These are phyloP conservation scores for Heteromormyrus szaboi DNA, from an alignment of 2,797 vertebrate species.

Conservation along the genomic window DNA sequence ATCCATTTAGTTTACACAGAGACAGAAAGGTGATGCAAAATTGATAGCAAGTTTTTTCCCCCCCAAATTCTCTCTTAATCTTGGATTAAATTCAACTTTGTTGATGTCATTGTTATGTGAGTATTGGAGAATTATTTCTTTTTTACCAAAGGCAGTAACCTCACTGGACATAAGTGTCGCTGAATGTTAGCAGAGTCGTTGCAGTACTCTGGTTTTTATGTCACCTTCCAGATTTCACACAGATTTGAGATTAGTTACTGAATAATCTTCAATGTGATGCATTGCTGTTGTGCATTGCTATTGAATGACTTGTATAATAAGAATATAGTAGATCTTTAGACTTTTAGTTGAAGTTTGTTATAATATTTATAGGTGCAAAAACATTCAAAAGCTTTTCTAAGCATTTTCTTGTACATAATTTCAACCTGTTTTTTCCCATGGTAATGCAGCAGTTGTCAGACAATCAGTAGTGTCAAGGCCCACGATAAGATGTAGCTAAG, in stretches of 20 bases:
- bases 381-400: background rate
- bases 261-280: background rate
- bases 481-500: background rate
- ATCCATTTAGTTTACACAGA: background rate
- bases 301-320: background rate
- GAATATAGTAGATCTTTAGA: background rate
- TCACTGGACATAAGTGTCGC: background rate
- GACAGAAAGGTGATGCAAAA: background rate
- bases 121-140: background rate
- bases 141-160: background rate
- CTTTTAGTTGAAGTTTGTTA: background rate
- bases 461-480: background rate
- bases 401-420: background rate
- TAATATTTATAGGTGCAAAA: background rate
- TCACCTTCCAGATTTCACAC: background rate
- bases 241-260: background rate
- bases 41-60: background rate
- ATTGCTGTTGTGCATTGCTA: background rate
- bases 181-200: background rate
- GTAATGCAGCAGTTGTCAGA: background rate
- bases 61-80: background rate
- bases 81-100: background rate
- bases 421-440: background rate
- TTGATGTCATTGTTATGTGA: background rate
- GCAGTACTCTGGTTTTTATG: background rate